A percentile compares a stretch with the other conserved stretches of the same genome.
Evolutionary conservation across 1,140 invertebrate species (phyloP).

Genomic region (Psilanteris sp.): DNA sequence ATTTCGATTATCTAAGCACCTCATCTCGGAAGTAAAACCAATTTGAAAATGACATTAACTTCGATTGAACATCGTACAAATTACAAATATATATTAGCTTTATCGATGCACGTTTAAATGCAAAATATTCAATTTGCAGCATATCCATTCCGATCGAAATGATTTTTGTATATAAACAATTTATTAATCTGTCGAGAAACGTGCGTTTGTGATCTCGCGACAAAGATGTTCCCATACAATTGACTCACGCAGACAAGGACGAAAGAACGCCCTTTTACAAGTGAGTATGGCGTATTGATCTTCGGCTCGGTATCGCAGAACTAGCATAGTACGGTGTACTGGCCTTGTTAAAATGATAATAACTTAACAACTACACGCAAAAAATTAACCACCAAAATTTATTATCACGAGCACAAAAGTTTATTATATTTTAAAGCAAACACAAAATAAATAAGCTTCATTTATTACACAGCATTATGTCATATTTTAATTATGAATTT

Average conservation of each 20-base stretch:
- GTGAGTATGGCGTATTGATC: constrained; percentile 51
- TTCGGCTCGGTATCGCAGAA: constrained; percentile 36
- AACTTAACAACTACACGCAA: constrained; percentile 34
- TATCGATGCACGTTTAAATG: not conserved
- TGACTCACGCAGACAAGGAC: constrained; percentile 19
- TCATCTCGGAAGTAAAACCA: constrained; percentile 34
- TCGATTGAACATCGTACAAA: constrained; percentile 20
- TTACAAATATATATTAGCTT: not conserved
- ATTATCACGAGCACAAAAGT: not conserved
- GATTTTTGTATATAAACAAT: not conserved
- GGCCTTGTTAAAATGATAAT: constrained; percentile 55
- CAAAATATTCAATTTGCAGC: not conserved
- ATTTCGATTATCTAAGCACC: constrained; percentile 39
- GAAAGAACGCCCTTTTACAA: constrained; percentile 42
- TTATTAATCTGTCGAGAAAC: not conserved
- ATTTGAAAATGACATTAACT: constrained; percentile 45
- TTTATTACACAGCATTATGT: not conserved
- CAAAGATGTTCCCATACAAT: constrained; percentile 1
- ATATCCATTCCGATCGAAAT: too few species aligned
- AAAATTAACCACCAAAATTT: constrained; percentile 25
- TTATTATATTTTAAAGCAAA: constrained; percentile 8
- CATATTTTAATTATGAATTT: too few species aligned
- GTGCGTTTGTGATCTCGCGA: constrained; percentile 8
- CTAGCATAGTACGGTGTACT: constrained; percentile 20
- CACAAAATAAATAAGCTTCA: constrained; percentile 3